Evolutionary conservation across 2,888 invertebrate genomes (phyloP), one percentile per base, ranked within the genome.

Genomic region (Xanthorhoe spadicearia): DNA sequence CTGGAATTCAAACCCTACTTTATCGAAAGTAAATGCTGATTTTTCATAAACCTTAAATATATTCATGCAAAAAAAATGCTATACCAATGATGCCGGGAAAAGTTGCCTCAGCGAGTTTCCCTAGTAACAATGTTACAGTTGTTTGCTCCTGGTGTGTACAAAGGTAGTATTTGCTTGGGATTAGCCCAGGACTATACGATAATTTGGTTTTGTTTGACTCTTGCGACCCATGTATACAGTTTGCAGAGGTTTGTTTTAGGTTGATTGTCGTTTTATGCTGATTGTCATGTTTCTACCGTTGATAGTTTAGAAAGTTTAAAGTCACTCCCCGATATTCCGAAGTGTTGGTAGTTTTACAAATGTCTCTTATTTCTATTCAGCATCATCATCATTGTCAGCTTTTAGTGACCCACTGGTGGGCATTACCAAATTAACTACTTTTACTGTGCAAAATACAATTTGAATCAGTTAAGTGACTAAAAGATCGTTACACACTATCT

Each of bases 161-260:
- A 73, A 73, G 74, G 71, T 69, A 73, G 59, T 79, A 75, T 82
- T 81, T 82, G 71, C 73, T 74, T 61, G 61, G 77, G 75, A 81
- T 82, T 82, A 80, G 68, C 66, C 54, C 63, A 72, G 72, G 77
- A 78, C 80, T 76, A 74, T 75, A 74, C 70, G 74, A 79, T 80
- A 74, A 83, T 78, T 78, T 72, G 74, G 70, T 73, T 74, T 72
- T 66, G 73, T 74, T 77, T 75, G 71, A 68, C 69, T 78, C 71
- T 78, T 70, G 70, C 73, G 74, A 74, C 73, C 58, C 61, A 49
- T 61, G 61, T 59, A 50, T 63, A 68, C 63, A 56, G 38, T 53
- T 57, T 50, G 59, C 10, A 43, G 23, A 15, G n/a, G 61, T 50
- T 62, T 54, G 54, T 18, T 55, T 60, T 56, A 53, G 1, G 48